Evolutionary conservation across 2,888 invertebrate species (phyloP), one percentile per base, ranked within the genome.

Genomic region (Anthophora plumipes): DNA sequence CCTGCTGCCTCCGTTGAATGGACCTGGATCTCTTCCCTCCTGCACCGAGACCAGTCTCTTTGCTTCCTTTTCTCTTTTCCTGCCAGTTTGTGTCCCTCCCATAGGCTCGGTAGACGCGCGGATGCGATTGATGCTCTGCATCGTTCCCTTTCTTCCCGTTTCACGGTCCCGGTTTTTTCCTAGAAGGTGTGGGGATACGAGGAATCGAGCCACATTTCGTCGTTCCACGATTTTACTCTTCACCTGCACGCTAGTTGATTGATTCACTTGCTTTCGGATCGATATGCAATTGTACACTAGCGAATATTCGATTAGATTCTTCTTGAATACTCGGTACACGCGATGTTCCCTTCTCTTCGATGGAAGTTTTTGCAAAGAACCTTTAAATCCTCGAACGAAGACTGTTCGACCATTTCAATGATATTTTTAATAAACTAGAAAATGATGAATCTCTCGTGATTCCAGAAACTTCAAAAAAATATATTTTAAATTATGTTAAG

Each of bases 1-100:
- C 77, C 80, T 70, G 69, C 75, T 25, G 70, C 76, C n/a, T n/a
- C 63, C 77, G 77, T 84, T 89, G 84, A 89, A 89, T 89, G 89
- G 80, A 85, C 52, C 55, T n/a, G 71, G 77, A 39, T 57, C 59
- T 75, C 72, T 69, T 46, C 57, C 63, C 63, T 39, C 22, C 22
- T 54, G 12, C n/a, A 43, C 37, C 52, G 17, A 14, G 46, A 59
- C 71, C 31, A 50, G 61, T 66, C 63, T 60, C 55, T 71, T 54
- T 67, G 73, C 64, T 50, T 54, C 41, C 60, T 52, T 69, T 54
- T 39, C 48, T 64, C 78, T 71, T 70, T 59, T 43, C 43, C 31
- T n/a, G 22, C 12, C 17, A 59, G n/a, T 66, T 43, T 64, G 41
- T 64, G 41, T 63, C 50, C 55, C 37, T 59, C 69, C 50, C 25